Conservation (phyloP, 2,888 invertebrate genomes). For the Beris chalybata region DNA sequence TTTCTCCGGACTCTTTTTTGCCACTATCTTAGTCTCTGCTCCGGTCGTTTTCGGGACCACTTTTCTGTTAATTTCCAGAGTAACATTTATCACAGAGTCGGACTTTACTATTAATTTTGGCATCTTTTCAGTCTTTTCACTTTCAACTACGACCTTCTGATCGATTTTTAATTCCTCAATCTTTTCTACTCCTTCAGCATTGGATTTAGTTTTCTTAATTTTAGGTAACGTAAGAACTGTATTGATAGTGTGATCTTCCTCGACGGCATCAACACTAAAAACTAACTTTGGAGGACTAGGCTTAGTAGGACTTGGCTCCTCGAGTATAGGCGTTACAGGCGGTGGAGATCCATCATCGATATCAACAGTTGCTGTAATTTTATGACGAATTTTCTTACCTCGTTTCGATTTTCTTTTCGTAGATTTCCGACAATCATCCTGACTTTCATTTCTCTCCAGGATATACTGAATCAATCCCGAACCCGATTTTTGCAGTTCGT, state of each 20-base stretch:
- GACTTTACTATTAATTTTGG: constrained; percentile 25
- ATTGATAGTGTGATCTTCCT: constrained; percentile 51
- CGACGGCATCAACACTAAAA: constrained; percentile 53
- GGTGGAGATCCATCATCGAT: constrained; percentile 47
- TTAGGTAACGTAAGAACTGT: constrained; percentile 54
- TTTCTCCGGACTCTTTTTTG: no score
- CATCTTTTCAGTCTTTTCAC: constrained; percentile 41
- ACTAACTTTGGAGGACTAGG: constrained; percentile 50
- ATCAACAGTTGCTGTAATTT: constrained; percentile 52
- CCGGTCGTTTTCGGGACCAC: background rate
- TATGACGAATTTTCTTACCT: constrained; percentile 50
- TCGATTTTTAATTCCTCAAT: constrained; percentile 26
- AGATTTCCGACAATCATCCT: constrained; percentile 45
- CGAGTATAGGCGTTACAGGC: constrained; percentile 39
- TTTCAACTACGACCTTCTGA: constrained; percentile 22
- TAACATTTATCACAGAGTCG: constrained; percentile 16
- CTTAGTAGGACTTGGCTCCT: constrained; percentile 26
- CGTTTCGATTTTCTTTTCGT: constrained; percentile 47
- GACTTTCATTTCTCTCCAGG: constrained; percentile 49
- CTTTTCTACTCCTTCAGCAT: constrained; percentile 2
- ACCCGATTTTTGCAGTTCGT: constrained; percentile 52
- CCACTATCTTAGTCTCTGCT: no score
- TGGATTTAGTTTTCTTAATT: constrained; percentile 30
- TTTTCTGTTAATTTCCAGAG: constrained; percentile 13
- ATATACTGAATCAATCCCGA: constrained; percentile 52